These are phyloP conservation scores for Vulpes vulpes DNA, from an alignment of 2,113 vertebrate genomes.

Conservation along the genomic window DNA sequence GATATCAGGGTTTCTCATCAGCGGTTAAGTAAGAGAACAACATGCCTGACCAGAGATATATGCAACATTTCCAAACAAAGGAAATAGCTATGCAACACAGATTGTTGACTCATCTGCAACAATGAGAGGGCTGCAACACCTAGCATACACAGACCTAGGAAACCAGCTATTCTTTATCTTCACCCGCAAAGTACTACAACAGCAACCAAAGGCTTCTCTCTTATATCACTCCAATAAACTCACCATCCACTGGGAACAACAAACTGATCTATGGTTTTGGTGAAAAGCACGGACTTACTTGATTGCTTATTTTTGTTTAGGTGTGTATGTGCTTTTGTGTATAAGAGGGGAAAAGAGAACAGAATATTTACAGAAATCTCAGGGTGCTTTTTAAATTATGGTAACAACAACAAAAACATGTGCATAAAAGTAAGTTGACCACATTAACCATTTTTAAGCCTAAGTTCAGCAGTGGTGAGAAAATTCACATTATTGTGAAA, in stretches of 20 bases:
- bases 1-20: neutral
- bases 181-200: neutral
- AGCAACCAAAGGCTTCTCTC: neutral
- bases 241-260: neutral
- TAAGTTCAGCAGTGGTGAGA: neutral
- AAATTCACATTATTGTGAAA: neutral
- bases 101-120: neutral
- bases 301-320: neutral
- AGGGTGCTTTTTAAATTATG: neutral
- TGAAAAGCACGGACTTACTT: neutral
- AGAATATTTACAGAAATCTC: neutral
- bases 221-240: neutral
- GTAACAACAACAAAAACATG: neutral
- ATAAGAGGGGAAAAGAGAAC: neutral
- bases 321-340: neutral
- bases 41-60: neutral
- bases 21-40: neutral
- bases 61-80: conserved; percentile 19
- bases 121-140: neutral
- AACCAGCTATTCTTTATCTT: neutral
- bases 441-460: neutral
- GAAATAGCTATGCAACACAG: neutral
- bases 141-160: neutral
- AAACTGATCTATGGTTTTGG: neutral
- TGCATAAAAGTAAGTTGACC: neutral